Base-by-base conservation (phyloP, 2,797 vertebrate genomes). In the Lates japonicus region DNA sequence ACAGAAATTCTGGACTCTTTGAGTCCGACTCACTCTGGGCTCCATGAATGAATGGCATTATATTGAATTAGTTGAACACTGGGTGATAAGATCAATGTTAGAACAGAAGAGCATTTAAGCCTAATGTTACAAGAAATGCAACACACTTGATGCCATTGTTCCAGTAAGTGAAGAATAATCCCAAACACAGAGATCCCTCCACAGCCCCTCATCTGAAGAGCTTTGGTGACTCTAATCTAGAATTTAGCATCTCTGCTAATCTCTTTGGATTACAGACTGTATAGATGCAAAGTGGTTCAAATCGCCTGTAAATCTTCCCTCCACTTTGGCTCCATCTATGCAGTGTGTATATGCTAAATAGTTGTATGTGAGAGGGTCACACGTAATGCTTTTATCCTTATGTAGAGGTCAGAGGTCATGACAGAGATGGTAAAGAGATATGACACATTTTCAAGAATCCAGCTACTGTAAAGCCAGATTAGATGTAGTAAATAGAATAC, bases 221-320 rank as follows among this genome's bases (percentile, higher is more conserved):
- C 85, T 86, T 61, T 77, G 64, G 79, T 77, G 66, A 80, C 62
- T 88, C 70, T 92, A 93, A 93, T 93, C 92, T 87, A 87, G 74
- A 87, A 85, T 91, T 94, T 88, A 90, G 85, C 73, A 29, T 92
- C 82, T 85, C 71, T 84, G 81, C 44, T 92, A 93, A 93, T 92
- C 90, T 89, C 64, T 71, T 58, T 73, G 86, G 90, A 93, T 93
- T 91, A 92, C 75, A 81, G 67, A 62, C 67, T 72, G 69, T 78
- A 87, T 80, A 84, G 88, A 91, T 78, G 83, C 75, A 88, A 91
- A 86, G 78, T 85, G 83, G 74, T 91, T 80, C 60, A 91, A 89
- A 92, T 90, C 80, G 76, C 52, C 42, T 78, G 70, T 84, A 84
- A 88, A 83, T 86, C 81, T 85, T 82, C 52, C 61, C 44, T 66